Conservation (phyloP, 2,888 invertebrate genomes). For the Caenorhabditis auriculariae region DNA sequence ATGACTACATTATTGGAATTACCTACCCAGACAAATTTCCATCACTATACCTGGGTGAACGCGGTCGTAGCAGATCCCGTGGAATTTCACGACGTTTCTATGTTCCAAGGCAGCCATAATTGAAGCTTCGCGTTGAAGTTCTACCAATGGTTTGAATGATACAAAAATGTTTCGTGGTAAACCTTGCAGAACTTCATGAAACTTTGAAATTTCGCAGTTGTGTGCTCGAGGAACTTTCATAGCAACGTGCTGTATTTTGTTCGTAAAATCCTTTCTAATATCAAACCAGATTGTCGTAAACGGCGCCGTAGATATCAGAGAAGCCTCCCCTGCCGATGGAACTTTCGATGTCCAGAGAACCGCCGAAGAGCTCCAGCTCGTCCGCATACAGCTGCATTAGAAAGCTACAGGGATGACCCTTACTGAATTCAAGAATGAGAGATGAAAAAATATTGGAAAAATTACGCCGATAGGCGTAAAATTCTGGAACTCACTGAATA, state of each 20-base stretch:
- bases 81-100: constrained; percentile 11
- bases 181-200: neutral
- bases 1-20: constrained; percentile 5
- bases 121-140: constrained; percentile 7
- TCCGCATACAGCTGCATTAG: too few relatives aligned
- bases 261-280: neutral
- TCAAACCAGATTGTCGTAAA: too few relatives aligned
- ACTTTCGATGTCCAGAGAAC: too few relatives aligned
- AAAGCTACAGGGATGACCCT: too few relatives aligned
- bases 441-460: too few relatives aligned
- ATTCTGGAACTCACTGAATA: too few relatives aligned
- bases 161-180: neutral
- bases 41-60: constrained; percentile 15
- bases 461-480: too few relatives aligned
- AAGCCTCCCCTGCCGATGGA: too few relatives aligned
- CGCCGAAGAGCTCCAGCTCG: too few relatives aligned
- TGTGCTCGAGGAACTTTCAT: neutral
- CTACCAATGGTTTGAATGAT: constrained; percentile 1
- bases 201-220: neutral
- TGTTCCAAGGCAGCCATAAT: constrained; percentile 7
- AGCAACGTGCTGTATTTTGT: neutral
- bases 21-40: constrained; percentile 19
- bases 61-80: constrained; percentile 9
- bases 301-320: too few relatives aligned
- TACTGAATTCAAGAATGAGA: too few relatives aligned